Percentiles rank a stretch among this genome's conserved stretches.
Conservation (phyloP, 1,140 invertebrate species). For the Micrasema longulum region DNA sequence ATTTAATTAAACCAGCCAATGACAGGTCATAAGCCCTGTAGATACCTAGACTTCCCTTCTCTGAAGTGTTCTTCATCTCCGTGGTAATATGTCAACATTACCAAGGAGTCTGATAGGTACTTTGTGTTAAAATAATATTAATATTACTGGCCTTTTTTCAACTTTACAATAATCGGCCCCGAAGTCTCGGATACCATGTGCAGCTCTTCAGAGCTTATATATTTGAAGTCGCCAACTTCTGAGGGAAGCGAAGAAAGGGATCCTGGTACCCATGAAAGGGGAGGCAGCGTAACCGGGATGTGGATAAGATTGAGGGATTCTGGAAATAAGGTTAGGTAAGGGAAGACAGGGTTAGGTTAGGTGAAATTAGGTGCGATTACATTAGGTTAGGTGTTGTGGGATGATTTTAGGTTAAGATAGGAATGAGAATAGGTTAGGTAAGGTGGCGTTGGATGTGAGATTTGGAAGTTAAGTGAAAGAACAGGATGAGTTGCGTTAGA, state of each 20-base stretch:
- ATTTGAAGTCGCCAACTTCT: not conserved
- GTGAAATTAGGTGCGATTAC: not conserved
- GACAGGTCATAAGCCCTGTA: too few relatives aligned
- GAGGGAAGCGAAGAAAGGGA: not conserved
- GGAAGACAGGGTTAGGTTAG: not conserved
- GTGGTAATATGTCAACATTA: too few relatives aligned
- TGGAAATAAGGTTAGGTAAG: constrained; percentile 10
- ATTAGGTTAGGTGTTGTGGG: not conserved
- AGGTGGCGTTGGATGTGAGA: not conserved
- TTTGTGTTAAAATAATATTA: too few relatives aligned
- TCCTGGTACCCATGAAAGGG: not conserved
- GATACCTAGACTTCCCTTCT: too few relatives aligned
- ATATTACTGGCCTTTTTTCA: constrained; percentile 4
- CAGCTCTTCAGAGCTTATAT: constrained; percentile 2
- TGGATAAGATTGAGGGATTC: not conserved
- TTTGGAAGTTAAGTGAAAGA: not conserved
- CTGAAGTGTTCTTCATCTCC: too few relatives aligned
- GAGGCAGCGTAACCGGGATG: not conserved
- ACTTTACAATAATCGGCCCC: not conserved
- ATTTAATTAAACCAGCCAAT: too few relatives aligned
- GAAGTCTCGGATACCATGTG: not conserved
- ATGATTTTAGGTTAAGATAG: not conserved
- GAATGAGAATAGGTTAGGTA: not conserved
- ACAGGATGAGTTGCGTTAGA: not conserved
- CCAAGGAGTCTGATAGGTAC: too few relatives aligned